Evolutionary conservation across 2,888 invertebrate species (phyloP).

Genomic region (Metallyticus violacea): DNA sequence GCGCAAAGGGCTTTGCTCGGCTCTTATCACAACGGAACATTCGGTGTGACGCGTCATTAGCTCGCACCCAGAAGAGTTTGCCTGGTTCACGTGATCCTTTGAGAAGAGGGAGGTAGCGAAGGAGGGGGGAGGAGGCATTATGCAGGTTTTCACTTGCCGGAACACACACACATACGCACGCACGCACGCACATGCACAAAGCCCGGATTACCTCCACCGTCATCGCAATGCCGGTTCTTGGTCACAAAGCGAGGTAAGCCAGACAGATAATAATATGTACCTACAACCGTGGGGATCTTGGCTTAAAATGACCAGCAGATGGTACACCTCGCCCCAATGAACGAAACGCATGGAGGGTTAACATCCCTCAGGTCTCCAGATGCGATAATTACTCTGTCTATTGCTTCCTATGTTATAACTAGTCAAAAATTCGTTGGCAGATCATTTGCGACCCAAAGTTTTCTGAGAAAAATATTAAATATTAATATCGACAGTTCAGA

Average conservation of each 20-base stretch:
- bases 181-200: not conserved
- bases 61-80: slow-evolving; percentile 1
- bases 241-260: not conserved
- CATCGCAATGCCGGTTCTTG: too few species aligned
- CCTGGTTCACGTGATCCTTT: not conserved
- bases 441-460: too few species aligned
- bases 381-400: not conserved
- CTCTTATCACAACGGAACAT: slow-evolving; percentile 27
- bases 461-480: too few species aligned
- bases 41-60: slow-evolving; percentile 31
- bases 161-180: not conserved
- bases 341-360: not conserved
- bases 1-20: not conserved
- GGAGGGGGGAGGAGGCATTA: too few species aligned
- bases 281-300: not conserved
- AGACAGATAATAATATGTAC: not conserved
- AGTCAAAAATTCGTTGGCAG: too few species aligned
- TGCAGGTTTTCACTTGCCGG: not conserved
- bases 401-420: not conserved
- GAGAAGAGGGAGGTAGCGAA: too few species aligned
- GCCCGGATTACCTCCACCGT: not conserved
- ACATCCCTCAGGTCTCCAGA: not conserved
- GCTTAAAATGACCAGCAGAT: not conserved
- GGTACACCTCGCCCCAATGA: not conserved
- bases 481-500: too few species aligned